Conservation (phyloP, 2,113 vertebrate species). For the Trichechus manatus region DNA sequence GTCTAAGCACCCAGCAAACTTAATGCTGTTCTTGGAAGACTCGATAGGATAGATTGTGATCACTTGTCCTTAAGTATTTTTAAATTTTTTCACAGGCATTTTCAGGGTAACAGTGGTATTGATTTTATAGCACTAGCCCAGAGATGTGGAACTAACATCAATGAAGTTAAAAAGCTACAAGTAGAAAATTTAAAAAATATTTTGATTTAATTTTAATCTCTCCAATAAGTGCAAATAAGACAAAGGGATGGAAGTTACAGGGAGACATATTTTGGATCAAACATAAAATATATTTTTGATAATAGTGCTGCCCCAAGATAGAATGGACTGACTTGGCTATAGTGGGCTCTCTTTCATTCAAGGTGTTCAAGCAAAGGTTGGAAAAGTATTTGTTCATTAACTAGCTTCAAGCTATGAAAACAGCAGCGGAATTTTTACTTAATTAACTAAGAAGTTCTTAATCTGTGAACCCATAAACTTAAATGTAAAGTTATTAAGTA, state of each 20-base stretch:
- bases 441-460: background rate
- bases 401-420: background rate
- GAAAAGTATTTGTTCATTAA: constrained; percentile 35
- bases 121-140: background rate
- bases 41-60: background rate
- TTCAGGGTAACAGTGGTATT: constrained; percentile 26
- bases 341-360: background rate
- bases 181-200: background rate
- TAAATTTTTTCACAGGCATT: background rate
- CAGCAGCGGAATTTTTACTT: background rate
- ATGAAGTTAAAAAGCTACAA: constrained; percentile 24
- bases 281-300: constrained; percentile 25
- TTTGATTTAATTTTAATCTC: background rate
- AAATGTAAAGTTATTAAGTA: constrained; percentile 35
- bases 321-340: background rate
- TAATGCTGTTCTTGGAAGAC: background rate
- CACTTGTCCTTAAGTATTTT: background rate
- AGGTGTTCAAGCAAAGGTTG: constrained; percentile 25
- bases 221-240: constrained; percentile 30
- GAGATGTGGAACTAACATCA: constrained; percentile 32
- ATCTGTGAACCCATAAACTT: background rate
- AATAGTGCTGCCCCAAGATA: background rate
- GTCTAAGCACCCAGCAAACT: background rate
- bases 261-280: constrained; percentile 11
- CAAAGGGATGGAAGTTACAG: background rate